A percentile compares a stretch with the other conserved stretches of the same genome.
Conservation (phyloP, 2,113 vertebrate species). For the Callipepla californica region DNA sequence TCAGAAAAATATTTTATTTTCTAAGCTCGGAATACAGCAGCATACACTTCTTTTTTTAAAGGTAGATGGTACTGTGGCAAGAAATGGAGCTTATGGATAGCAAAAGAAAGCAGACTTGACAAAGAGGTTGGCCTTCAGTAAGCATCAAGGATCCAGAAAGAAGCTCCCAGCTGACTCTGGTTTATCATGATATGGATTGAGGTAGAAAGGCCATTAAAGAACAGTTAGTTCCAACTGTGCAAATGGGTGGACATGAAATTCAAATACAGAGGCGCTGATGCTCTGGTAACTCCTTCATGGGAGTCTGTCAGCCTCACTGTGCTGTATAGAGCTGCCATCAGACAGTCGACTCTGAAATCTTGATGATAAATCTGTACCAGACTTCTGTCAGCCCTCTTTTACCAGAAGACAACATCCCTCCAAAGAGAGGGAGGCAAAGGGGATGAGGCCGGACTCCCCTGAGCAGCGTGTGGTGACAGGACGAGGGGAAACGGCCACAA, state of each 20-base stretch:
- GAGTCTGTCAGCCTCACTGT: rapidly evolving
- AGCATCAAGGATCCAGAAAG: neutral
- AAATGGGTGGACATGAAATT: neutral
- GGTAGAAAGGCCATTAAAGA: too few relatives aligned
- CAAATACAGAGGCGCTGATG: rapidly evolving
- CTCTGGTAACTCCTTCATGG: neutral
- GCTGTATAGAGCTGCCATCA: too few relatives aligned
- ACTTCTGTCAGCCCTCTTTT: too few relatives aligned
- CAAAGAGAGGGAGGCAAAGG: too few relatives aligned
- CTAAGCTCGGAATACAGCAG: neutral
- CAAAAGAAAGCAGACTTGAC: too few relatives aligned
- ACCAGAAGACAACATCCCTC: too few relatives aligned
- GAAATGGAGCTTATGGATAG: rapidly evolving
- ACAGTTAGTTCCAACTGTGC: too few relatives aligned
- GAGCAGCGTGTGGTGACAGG: too few relatives aligned
- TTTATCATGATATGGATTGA: neutral
- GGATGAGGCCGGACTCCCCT: too few relatives aligned
- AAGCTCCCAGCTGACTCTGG: rapidly evolving
- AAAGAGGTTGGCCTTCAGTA: rapidly evolving
- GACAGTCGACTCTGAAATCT: too few relatives aligned
- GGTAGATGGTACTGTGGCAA: rapidly evolving
- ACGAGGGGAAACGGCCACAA: too few relatives aligned
- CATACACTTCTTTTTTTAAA: neutral
- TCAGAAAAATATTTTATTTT: neutral
- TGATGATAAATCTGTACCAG: too few relatives aligned